Evolutionary conservation across 2,113 vertebrate species (phyloP).

Genomic region (Paraplagusia blochii): DNA sequence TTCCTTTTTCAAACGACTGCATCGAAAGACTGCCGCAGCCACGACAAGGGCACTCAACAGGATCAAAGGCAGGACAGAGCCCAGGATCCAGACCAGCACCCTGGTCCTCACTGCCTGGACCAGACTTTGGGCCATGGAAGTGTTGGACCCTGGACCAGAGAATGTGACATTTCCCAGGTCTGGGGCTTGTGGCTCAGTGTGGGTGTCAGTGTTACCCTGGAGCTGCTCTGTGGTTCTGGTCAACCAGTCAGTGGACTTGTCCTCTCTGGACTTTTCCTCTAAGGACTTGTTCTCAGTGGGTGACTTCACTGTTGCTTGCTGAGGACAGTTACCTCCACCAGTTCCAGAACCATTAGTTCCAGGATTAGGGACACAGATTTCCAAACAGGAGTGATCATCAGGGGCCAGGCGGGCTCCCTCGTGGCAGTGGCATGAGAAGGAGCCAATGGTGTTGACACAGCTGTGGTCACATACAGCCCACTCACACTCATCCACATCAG

Average conservation of each 20-base stretch:
- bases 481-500: conserved; percentile 73
- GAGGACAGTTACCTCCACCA: conserved; percentile 35
- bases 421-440: conserved; percentile 67
- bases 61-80: conserved; percentile 63
- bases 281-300: background rate
- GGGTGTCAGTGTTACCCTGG: too few relatives aligned
- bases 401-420: conserved; percentile 53
- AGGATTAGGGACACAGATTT: conserved; percentile 56
- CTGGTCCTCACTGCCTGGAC: conserved; percentile 11
- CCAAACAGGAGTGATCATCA: conserved; percentile 49
- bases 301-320: background rate
- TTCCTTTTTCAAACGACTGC: conserved; percentile 58
- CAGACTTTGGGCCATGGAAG: background rate
- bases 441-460: conserved; percentile 67
- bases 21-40: conserved; percentile 56
- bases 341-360: conserved; percentile 63
- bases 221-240: conserved; percentile 22
- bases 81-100: conserved; percentile 63
- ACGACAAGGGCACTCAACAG: conserved; percentile 56
- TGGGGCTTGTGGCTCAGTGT: conserved; percentile 7
- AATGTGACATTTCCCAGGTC: conserved; percentile 11
- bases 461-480: conserved; percentile 64
- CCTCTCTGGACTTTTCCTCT: background rate
- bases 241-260: conserved; percentile 10
- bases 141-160: conserved; percentile 12